These are phyloP conservation scores for Bombus breviceps DNA, from an alignment of 1,140 invertebrate genomes.

Conservation along the genomic window DNA sequence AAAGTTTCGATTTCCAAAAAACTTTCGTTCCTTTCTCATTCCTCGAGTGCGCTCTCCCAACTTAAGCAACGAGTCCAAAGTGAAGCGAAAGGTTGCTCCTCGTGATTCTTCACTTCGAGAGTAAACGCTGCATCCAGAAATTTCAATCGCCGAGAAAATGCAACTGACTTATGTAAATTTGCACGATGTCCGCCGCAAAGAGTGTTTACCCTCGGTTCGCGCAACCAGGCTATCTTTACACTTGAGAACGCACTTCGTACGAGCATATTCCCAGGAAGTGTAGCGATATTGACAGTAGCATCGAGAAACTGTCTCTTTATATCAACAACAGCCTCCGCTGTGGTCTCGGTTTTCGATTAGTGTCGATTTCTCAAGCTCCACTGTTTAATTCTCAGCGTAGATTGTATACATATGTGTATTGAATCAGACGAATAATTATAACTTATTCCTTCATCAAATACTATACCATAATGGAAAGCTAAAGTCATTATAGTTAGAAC, in stretches of 20 bases:
- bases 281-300: constrained; percentile 6
- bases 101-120: neutral
- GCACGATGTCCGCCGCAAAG: constrained; percentile 12
- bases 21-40: neutral
- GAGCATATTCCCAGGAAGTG: neutral
- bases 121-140: constrained; percentile 30
- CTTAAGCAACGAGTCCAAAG: constrained; percentile 23
- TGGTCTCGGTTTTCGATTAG: neutral
- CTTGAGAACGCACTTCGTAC: neutral
- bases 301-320: neutral
- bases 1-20: neutral
- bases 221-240: constrained; percentile 11
- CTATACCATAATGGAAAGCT: neutral
- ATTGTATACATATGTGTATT: neutral
- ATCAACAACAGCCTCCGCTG: neutral
- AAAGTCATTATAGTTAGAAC: too few species aligned
- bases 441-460: neutral
- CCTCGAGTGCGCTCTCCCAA: neutral
- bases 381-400: neutral
- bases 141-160: constrained; percentile 49
- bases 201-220: constrained; percentile 35
- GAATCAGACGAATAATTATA: neutral
- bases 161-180: constrained; percentile 53
- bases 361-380: neutral
- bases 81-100: neutral